These are phyloP conservation scores for Thalassophryne amazonica DNA, from an alignment of 2,797 vertebrate genomes.

Conservation along the genomic window DNA sequence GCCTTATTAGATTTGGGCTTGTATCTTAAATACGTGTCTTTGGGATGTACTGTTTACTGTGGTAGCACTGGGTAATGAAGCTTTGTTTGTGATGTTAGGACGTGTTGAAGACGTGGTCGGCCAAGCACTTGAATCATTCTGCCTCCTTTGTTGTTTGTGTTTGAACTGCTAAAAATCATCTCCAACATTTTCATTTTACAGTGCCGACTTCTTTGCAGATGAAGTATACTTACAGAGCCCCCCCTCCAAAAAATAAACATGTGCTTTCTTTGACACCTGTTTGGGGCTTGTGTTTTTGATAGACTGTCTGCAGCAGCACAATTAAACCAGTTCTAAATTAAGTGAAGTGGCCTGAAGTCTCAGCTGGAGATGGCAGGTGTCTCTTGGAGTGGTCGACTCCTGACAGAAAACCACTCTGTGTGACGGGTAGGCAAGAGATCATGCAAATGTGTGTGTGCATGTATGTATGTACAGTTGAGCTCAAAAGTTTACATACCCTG, in stretches of 20 bases:
- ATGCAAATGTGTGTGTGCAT: neutral
- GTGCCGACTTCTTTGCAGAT: neutral
- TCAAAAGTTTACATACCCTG: no score
- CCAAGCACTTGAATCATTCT: conserved; percentile 26
- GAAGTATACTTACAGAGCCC: neutral
- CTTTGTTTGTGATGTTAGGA: conserved; percentile 3
- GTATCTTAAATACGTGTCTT: no score
- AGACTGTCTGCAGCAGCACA: neutral
- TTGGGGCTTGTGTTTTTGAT: conserved; percentile 14
- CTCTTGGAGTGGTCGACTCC: conserved; percentile 2
- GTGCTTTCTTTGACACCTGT: neutral
- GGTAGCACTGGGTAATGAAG: neutral
- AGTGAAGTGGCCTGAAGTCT: conserved; percentile 35
- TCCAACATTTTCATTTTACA: neutral
- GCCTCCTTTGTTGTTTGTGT: conserved; percentile 33
- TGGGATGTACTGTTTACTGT: no score
- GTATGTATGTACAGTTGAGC: neutral
- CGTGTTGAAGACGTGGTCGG: conserved; percentile 7
- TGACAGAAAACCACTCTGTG: conserved; percentile 43
- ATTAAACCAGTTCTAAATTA: conserved; percentile 10
- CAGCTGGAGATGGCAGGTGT: conserved; percentile 56
- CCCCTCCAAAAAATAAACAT: conserved; percentile 5
- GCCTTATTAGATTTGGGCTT: no score
- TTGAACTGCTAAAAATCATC: neutral
- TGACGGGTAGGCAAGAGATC: conserved; percentile 36